Base-by-base conservation (phyloP, 2,113 vertebrate genomes). In the Cardinalis cardinalis region DNA sequence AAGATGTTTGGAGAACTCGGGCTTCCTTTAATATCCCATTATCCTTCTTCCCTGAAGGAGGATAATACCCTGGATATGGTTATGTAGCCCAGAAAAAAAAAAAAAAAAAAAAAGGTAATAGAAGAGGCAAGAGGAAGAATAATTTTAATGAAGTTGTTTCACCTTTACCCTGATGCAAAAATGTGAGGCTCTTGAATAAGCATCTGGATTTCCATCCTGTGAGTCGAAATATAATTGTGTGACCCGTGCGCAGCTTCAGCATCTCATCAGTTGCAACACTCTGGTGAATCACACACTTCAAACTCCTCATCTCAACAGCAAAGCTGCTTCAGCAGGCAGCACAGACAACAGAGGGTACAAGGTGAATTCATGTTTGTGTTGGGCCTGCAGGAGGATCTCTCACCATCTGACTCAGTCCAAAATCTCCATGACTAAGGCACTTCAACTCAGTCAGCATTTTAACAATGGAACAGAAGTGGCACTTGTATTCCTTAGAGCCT, bases 121-220 rank as follows among this genome's bases (percentile, higher is more conserved):
- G 64, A 83, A 87, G 58, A 78, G 3, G 6, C 52, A 79, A 85
- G 41, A 10, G 26, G 65, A 55, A 92, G 77, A 93, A 91, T 43
- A 68, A 74, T 64, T 72, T 83, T 55, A 58, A 95, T 88, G 40
- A 96, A 93, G 85, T 66, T 55, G 32, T 81, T 94, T 92, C 84
- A 85, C 78, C 79, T 94, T 92, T 65, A 71, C 43, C 51, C 84
- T 93, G 71, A 96, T 72, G 25, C 65, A 87, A 92, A 93, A 87
- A 88, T 74, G 80, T 11, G 9, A 92, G 41, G 34, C 60, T 59
- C n/a, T 73, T 84, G 68, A 92, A 91, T 60, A 93, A 94, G 55
- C 75, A 88, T 49, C 83, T 95, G 55, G 48, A 88, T 94, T 94
- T 95, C 41, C 75, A 77, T 88, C 72, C 56, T 77, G 24, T 90